These are phyloP conservation scores for Triplophysa yarkandensis DNA, from an alignment of 2,797 vertebrate species.

Conservation along the genomic window DNA sequence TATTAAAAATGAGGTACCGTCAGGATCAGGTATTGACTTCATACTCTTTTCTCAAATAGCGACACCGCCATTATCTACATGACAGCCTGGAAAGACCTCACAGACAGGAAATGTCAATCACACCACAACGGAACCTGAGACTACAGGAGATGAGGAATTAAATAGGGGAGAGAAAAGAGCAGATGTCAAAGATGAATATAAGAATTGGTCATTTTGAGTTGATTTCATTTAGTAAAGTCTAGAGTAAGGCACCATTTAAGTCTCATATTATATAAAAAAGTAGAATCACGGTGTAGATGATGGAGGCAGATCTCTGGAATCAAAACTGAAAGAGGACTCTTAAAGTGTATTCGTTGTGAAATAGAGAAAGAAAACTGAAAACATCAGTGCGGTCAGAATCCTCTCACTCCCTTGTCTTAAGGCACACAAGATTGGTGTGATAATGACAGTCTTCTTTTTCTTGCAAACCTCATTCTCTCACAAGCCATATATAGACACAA, in stretches of 20 bases:
- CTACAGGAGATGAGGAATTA: background rate
- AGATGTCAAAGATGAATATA: background rate
- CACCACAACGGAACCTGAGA: conserved; percentile 5
- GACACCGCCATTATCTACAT: conserved; percentile 9
- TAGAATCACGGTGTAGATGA: background rate
- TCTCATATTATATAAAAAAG: too few relatives aligned
- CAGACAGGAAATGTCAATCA: conserved; percentile 37
- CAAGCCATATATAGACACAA: conserved; percentile 63
- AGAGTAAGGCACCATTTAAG: too few relatives aligned
- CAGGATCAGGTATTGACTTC: conserved; percentile 36
- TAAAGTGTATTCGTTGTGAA: conserved; percentile 15
- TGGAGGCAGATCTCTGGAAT: background rate
- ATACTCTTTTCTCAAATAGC: conserved; percentile 14
- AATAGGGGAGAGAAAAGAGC: background rate
- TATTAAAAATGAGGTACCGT: conserved; percentile 22
- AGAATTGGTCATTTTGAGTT: too few relatives aligned
- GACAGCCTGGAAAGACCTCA: conserved; percentile 13
- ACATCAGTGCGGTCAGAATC: conserved; percentile 25
- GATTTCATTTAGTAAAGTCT: too few relatives aligned
- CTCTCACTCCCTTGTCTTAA: conserved; percentile 22
- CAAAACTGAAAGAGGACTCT: background rate
- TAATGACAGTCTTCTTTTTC: conserved; percentile 49
- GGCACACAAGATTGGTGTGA: conserved; percentile 39
- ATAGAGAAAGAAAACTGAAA: background rate
- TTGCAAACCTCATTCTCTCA: conserved; percentile 58